Evolutionary conservation across 2,797 vertebrate genomes (phyloP).

Genomic region (Platyrinchus mystaceus): DNA sequence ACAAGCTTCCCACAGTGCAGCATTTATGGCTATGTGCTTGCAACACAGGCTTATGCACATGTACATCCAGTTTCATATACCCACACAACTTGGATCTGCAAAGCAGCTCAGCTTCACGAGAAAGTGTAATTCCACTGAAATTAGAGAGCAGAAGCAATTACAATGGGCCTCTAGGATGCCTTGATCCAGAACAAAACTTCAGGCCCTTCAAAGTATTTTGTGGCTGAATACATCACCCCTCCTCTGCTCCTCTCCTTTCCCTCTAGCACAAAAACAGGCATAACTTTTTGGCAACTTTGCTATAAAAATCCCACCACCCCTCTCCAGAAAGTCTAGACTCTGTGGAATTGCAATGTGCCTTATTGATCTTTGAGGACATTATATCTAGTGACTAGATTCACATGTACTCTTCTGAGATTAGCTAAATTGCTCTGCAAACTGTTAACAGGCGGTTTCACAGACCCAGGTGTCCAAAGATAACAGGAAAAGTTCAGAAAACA

Average conservation of each 20-base stretch:
- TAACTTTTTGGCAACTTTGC: not conserved
- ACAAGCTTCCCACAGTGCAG: not conserved
- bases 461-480: slow-evolving; percentile 35
- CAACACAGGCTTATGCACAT: not conserved
- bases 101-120: not conserved
- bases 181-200: not conserved
- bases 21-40: not conserved
- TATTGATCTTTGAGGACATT: slow-evolving; percentile 16
- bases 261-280: not conserved
- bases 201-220: not conserved
- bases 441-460: slow-evolving; percentile 51
- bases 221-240: not conserved
- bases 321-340: not conserved
- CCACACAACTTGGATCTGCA: not conserved
- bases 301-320: not conserved
- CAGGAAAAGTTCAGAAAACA: slow-evolving; percentile 19
- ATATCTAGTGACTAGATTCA: slow-evolving; percentile 3
- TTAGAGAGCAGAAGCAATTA: not conserved
- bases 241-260: not conserved
- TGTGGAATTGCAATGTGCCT: not conserved
- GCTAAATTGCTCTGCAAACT: not conserved
- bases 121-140: not conserved
- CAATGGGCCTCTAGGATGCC: not conserved
- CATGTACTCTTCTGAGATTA: slow-evolving; percentile 7
- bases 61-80: rapidly evolving